Evolutionary conservation across 92 coral and sea anemone species (phyloP).

Genomic region (Actinostola sp.): DNA sequence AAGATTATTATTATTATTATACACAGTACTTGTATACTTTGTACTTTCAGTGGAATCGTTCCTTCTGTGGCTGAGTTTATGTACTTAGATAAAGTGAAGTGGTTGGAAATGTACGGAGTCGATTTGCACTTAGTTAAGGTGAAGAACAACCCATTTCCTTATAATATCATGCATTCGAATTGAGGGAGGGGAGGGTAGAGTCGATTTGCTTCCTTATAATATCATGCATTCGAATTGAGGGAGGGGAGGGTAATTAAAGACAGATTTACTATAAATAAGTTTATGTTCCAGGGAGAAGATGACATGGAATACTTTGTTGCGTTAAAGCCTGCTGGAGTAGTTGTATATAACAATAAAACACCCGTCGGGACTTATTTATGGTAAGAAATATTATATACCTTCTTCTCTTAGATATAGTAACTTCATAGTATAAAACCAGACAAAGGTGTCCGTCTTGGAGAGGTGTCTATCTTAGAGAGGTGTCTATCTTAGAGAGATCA

Average conservation of each 20-base stretch:
- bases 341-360: slow-evolving; percentile 88
- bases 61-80: slow-evolving; percentile 96
- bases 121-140: slow-evolving; percentile 95
- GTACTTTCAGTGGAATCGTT: slow-evolving; percentile 72
- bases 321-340: slow-evolving; percentile 91
- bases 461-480: too few relatives aligned
- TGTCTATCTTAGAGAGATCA: too few relatives aligned
- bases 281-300: slow-evolving; percentile 80
- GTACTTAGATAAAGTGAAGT: slow-evolving; percentile 95
- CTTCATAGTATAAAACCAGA: too few relatives aligned
- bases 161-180: too few relatives aligned
- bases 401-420: too few relatives aligned
- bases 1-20: background rate
- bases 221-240: too few relatives aligned
- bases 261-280: background rate
- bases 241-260: too few relatives aligned
- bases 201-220: too few relatives aligned
- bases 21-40: too few relatives aligned
- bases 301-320: slow-evolving; percentile 90
- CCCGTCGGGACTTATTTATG: slow-evolving; percentile 94
- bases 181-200: too few relatives aligned
- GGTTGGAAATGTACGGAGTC: slow-evolving; percentile 98
- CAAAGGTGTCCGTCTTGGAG: too few relatives aligned
- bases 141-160: background rate
- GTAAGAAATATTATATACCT: slow-evolving; percentile 31